phyloP scores from a whole-genome alignment of 2,888 invertebrate genomes.

The Rapana venosa region DNA sequence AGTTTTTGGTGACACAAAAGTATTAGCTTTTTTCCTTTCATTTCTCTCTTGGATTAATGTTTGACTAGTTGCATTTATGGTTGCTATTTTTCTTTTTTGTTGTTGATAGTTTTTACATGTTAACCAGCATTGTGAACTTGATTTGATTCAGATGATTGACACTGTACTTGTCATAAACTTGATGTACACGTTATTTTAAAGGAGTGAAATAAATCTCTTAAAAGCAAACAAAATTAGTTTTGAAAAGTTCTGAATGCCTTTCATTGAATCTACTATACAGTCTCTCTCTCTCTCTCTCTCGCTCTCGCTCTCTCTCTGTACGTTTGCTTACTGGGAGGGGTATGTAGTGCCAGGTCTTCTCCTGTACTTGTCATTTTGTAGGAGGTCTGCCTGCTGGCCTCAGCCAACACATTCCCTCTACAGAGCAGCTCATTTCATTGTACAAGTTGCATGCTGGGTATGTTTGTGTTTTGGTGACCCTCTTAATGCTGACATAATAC shows the following conservation, averaged over 20 bases:
- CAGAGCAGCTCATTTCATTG: too few relatives aligned
- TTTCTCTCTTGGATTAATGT: neutral
- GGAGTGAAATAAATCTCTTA: slow-evolving; percentile 15
- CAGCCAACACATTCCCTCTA: too few relatives aligned
- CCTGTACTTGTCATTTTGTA: too few relatives aligned
- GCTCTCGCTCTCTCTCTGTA: slow-evolving; percentile 39
- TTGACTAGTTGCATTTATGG: neutral
- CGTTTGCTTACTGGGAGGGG: too few relatives aligned
- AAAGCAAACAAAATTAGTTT: neutral
- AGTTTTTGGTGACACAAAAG: neutral
- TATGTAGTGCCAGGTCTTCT: too few relatives aligned
- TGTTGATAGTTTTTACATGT: neutral
- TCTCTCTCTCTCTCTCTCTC: slow-evolving; percentile 12
- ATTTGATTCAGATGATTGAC: neutral
- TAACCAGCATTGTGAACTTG: neutral
- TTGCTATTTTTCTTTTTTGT: neutral
- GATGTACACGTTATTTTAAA: neutral
- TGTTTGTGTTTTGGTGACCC: too few relatives aligned
- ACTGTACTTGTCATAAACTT: neutral
- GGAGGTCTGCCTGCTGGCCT: too few relatives aligned
- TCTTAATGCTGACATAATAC: too few relatives aligned
- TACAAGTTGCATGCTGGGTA: too few relatives aligned
- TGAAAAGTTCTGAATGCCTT: neutral
- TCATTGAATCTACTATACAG: neutral
- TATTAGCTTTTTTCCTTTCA: neutral